These are phyloP conservation scores for Clinocottus analis DNA, from an alignment of 2,113 vertebrate genomes.

Conservation along the genomic window DNA sequence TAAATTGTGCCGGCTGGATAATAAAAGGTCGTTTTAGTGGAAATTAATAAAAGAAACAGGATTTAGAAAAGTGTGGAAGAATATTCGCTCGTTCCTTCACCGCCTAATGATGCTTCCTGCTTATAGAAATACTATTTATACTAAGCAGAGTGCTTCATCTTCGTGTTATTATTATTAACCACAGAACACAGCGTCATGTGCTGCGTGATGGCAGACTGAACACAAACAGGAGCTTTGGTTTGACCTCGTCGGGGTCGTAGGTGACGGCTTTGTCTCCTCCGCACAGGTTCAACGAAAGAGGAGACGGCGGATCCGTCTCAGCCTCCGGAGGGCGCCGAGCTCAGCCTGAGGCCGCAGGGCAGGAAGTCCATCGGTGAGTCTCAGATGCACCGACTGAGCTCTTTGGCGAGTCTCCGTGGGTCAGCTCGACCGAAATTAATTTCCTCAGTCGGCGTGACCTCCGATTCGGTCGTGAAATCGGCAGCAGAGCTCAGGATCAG, in stretches of 20 bases:
- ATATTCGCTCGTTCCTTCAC: background rate
- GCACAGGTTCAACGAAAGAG: slow-evolving; percentile 80
- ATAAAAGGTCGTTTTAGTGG: background rate
- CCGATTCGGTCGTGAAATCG: slow-evolving; percentile 26
- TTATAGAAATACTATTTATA: too few relatives aligned
- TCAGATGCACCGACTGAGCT: too few relatives aligned
- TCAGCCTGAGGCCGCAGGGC: slow-evolving; percentile 75
- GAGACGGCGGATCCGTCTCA: slow-evolving; percentile 77
- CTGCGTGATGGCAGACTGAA: background rate
- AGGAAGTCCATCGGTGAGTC: slow-evolving; percentile 83
- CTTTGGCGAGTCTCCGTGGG: slow-evolving; percentile 33
- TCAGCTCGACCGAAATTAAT: slow-evolving; percentile 52
- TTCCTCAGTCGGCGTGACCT: slow-evolving; percentile 50
- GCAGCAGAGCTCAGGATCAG: slow-evolving; percentile 14
- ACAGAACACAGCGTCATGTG: background rate
- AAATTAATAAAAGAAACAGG: background rate
- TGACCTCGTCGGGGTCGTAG: background rate
- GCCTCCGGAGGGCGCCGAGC: slow-evolving; percentile 72
- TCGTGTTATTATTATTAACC: too few relatives aligned
- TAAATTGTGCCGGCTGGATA: background rate
- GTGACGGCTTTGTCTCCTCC: background rate
- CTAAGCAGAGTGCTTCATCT: too few relatives aligned
- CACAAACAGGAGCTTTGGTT: background rate
- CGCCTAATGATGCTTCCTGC: background rate
- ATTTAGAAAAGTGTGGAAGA: too few relatives aligned